Evolutionary conservation across 1,140 invertebrate species (phyloP).

Genomic region (Notospermus geniculatus): DNA sequence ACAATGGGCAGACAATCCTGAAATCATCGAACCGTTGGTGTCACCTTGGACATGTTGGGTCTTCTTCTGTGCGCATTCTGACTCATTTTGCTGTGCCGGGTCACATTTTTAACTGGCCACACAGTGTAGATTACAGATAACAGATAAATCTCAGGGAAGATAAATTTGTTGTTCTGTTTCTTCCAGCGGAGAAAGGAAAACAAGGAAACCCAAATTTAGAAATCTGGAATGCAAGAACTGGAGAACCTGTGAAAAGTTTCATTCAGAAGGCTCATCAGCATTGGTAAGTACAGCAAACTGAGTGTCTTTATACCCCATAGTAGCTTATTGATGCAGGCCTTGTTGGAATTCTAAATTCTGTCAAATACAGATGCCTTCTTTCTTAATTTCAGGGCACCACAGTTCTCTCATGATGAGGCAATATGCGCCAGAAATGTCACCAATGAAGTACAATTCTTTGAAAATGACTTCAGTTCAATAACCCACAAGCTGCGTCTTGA

Average conservation of each 20-base stretch:
- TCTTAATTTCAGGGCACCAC: slow-evolving; percentile 67
- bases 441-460: slow-evolving; percentile 78
- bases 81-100: too few species aligned
- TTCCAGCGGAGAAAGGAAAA: slow-evolving; percentile 18
- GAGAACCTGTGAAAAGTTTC: slow-evolving; percentile 70
- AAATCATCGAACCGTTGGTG: too few species aligned
- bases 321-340: too few species aligned
- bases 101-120: too few species aligned
- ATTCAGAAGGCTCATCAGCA: slow-evolving; percentile 78
- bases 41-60: too few species aligned
- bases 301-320: too few species aligned
- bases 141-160: too few species aligned
- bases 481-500: slow-evolving; percentile 65
- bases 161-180: too few species aligned
- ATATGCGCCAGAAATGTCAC: slow-evolving; percentile 76
- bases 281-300: slow-evolving; percentile 67
- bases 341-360: slow-evolving; percentile 4
- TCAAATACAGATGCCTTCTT: neutral
- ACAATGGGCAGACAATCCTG: too few species aligned
- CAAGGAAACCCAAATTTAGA: slow-evolving; percentile 65
- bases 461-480: slow-evolving; percentile 62
- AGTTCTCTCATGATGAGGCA: slow-evolving; percentile 83
- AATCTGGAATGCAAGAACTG: slow-evolving; percentile 71
- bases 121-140: too few species aligned
- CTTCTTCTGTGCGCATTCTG: too few species aligned